A percentile compares a stretch with the other conserved stretches of the same genome.
These are phyloP conservation scores for Lucifuga dentata DNA, from an alignment of 2,113 vertebrate species.

Conservation along the genomic window DNA sequence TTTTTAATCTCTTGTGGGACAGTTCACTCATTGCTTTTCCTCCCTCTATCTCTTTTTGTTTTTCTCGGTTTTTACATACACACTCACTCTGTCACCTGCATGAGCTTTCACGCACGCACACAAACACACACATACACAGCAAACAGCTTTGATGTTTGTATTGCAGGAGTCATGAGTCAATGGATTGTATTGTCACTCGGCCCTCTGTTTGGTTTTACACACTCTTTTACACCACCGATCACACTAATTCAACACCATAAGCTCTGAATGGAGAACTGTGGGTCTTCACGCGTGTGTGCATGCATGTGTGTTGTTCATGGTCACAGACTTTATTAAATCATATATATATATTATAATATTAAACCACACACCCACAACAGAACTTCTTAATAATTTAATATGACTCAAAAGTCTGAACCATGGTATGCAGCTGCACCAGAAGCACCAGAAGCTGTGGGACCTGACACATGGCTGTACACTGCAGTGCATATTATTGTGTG, in stretches of 20 bases:
- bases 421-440: slow-evolving; percentile 49
- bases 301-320: slow-evolving; percentile 10
- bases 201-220: slow-evolving; percentile 72
- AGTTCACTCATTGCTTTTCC: slow-evolving; percentile 20
- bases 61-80: neutral
- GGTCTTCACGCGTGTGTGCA: slow-evolving; percentile 5
- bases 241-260: slow-evolving; percentile 56
- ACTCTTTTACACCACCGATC: slow-evolving; percentile 59
- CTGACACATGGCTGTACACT: slow-evolving; percentile 28
- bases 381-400: slow-evolving; percentile 75
- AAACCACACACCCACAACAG: slow-evolving; percentile 52
- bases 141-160: slow-evolving; percentile 52
- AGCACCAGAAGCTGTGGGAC: slow-evolving; percentile 32
- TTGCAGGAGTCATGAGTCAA: slow-evolving; percentile 51
- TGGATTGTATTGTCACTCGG: slow-evolving; percentile 58
- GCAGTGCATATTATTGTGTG: neutral
- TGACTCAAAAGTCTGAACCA: slow-evolving; percentile 60
- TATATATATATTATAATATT: slow-evolving; percentile 1
- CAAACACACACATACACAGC: slow-evolving; percentile 13
- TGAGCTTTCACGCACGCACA: neutral
- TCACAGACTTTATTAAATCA: too few relatives aligned
- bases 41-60: neutral
- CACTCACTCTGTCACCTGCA: neutral
- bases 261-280: slow-evolving; percentile 16
- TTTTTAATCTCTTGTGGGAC: slow-evolving; percentile 3